These are phyloP conservation scores for Xylocampa areola DNA, from an alignment of 2,888 invertebrate species.

Conservation along the genomic window DNA sequence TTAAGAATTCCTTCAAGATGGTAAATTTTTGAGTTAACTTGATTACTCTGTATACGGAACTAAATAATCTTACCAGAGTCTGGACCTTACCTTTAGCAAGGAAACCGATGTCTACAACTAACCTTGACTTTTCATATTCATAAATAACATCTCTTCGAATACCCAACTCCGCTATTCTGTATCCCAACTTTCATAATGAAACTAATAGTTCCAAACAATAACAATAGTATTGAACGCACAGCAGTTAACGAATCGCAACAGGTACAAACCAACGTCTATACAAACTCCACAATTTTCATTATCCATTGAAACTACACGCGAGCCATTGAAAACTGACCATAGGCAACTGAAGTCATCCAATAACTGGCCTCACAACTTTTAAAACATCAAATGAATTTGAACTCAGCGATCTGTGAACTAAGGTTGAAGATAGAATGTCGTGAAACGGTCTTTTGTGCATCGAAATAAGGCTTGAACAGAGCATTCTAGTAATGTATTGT, in stretches of 20 bases:
- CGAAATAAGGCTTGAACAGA: conserved; percentile 28
- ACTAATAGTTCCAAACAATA: conserved; percentile 49
- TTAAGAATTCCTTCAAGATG: too few species aligned
- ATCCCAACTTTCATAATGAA: conserved; percentile 13
- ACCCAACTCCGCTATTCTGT: too few species aligned
- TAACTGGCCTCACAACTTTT: conserved; percentile 41
- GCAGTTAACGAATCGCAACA: conserved; percentile 53
- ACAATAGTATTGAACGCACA: conserved; percentile 39
- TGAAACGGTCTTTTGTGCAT: conserved; percentile 14
- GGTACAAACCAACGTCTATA: conserved; percentile 46
- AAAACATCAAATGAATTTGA: conserved; percentile 3
- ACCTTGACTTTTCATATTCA: too few species aligned
- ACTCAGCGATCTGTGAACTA: not conserved
- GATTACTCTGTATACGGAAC: too few species aligned
- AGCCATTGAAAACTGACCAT: conserved; percentile 67
- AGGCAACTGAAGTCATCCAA: conserved; percentile 41
- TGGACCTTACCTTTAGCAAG: too few species aligned
- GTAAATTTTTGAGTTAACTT: too few species aligned
- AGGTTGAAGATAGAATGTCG: conserved; percentile 16
- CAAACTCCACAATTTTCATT: conserved; percentile 56
- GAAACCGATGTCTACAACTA: too few species aligned
- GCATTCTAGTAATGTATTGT: conserved; percentile 61
- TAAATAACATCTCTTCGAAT: too few species aligned
- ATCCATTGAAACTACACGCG: conserved; percentile 53
- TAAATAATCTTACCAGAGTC: too few species aligned